phyloP scores from a whole-genome alignment of 2,797 vertebrate species.

The Myripristis murdjan region DNA sequence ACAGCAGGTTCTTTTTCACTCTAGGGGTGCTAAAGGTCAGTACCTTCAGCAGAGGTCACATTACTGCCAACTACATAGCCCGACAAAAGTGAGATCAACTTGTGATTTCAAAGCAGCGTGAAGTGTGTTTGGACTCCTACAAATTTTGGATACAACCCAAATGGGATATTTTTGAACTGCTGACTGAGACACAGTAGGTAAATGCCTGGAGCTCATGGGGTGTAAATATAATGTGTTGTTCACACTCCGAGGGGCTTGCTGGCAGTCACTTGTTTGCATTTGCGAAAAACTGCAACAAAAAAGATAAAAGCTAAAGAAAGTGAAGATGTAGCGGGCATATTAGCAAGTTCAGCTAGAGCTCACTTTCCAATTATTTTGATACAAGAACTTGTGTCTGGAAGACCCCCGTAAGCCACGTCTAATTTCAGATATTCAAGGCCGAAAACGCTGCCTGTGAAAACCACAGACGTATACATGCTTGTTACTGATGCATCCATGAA shows the following conservation, averaged over 20 bases:
- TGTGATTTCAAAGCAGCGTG: slow-evolving; percentile 8
- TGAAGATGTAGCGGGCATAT: neutral
- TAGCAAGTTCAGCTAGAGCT: neutral
- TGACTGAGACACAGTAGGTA: slow-evolving; percentile 12
- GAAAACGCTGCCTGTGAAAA: neutral
- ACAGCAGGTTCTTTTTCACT: slow-evolving; percentile 2
- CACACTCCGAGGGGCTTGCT: slow-evolving; percentile 11
- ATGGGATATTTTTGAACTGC: slow-evolving; percentile 40
- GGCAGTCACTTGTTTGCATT: neutral
- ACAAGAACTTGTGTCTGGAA: slow-evolving; percentile 5
- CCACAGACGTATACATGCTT: slow-evolving; percentile 1
- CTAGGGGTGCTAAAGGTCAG: slow-evolving; percentile 22
- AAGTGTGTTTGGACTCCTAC: neutral
- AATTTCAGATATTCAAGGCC: neutral
- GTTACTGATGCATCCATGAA: slow-evolving; percentile 5
- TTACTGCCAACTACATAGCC: neutral
- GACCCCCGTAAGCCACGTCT: slow-evolving; percentile 2
- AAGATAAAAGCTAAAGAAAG: slow-evolving; percentile 14
- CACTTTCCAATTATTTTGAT: neutral
- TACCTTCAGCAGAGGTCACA: slow-evolving; percentile 12
- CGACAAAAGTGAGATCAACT: slow-evolving; percentile 1
- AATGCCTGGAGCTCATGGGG: slow-evolving; percentile 9
- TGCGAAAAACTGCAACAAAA: slow-evolving; percentile 15
- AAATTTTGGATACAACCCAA: slow-evolving; percentile 30
- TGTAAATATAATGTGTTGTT: slow-evolving; percentile 45